Conservation (phyloP, 2,888 invertebrate species). For the Oscheius sp. region DNA sequence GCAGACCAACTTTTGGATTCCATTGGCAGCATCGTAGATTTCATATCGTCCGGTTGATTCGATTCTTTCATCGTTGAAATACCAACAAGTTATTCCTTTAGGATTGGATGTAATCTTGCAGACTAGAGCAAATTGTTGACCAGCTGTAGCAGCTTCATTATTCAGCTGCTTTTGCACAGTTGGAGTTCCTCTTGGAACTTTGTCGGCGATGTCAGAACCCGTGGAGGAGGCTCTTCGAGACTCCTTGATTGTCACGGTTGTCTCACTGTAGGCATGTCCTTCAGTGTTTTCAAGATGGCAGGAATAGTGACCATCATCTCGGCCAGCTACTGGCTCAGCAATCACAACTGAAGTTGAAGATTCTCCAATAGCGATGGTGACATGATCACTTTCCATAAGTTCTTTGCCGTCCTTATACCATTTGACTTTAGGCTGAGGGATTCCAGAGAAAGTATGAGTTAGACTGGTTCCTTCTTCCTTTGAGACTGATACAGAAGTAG, state of each 20-base stretch:
- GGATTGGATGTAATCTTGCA: slow-evolving; percentile 46
- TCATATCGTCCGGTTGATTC: slow-evolving; percentile 51
- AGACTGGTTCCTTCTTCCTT: slow-evolving; percentile 50
- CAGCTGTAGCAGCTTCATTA: slow-evolving; percentile 57
- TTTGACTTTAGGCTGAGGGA: slow-evolving; percentile 58
- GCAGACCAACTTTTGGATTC: slow-evolving; percentile 42
- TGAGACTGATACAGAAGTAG: slow-evolving; percentile 33
- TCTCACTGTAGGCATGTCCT: slow-evolving; percentile 64
- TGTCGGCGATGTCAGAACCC: slow-evolving; percentile 3
- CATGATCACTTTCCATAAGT: slow-evolving; percentile 58
- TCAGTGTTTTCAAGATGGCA: slow-evolving; percentile 71
- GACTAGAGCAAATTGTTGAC: slow-evolving; percentile 52
- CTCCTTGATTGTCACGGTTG: slow-evolving; percentile 37
- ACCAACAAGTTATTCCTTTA: slow-evolving; percentile 41
- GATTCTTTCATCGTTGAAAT: slow-evolving; percentile 43
- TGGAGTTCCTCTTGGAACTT: slow-evolving; percentile 36
- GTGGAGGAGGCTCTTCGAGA: slow-evolving; percentile 24
- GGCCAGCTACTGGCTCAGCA: slow-evolving; percentile 62
- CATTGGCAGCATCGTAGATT: slow-evolving; percentile 36
- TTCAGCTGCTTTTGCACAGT: slow-evolving; percentile 44
- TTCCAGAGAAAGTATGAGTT: slow-evolving; percentile 41
- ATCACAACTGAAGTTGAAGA: slow-evolving; percentile 65
- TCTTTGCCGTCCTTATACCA: slow-evolving; percentile 67
- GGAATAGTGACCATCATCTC: slow-evolving; percentile 70
- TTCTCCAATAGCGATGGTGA: slow-evolving; percentile 30